phyloP scores from a whole-genome alignment of 2,797 vertebrate genomes.

The Danio tinwini region DNA sequence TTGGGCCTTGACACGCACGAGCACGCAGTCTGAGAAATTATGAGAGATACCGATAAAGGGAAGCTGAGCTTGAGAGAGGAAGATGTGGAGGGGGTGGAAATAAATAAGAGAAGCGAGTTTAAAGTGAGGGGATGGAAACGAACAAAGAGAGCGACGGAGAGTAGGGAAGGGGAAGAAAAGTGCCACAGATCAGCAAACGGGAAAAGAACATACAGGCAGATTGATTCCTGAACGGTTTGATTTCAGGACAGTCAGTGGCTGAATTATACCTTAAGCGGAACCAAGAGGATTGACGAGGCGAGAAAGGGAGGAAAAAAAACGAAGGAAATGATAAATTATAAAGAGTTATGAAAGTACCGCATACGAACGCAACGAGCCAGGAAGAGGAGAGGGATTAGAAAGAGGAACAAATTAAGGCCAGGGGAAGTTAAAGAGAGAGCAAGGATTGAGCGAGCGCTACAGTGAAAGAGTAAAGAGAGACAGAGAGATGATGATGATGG shows the following conservation, averaged over 20 bases:
- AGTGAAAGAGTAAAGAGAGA: slow-evolving; percentile 28
- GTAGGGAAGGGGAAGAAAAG: slow-evolving; percentile 62
- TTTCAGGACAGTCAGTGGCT: slow-evolving; percentile 45
- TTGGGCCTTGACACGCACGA: slow-evolving; percentile 57
- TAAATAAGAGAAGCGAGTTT: slow-evolving; percentile 39
- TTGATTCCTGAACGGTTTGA: slow-evolving; percentile 55
- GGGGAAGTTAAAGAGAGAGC: slow-evolving; percentile 27
- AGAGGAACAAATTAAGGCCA: slow-evolving; percentile 51
- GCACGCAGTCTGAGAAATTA: slow-evolving; percentile 38
- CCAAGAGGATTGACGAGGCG: slow-evolving; percentile 21
- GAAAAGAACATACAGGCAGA: slow-evolving; percentile 52
- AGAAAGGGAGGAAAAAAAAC: slow-evolving; percentile 51
- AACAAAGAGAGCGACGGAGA: slow-evolving; percentile 57
- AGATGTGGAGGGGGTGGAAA: slow-evolving; percentile 34
- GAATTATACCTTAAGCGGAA: slow-evolving; percentile 32
- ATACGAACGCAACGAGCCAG: slow-evolving; percentile 15
- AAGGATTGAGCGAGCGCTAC: slow-evolving; percentile 48
- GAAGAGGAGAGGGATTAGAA: slow-evolving; percentile 32
- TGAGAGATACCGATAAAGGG: slow-evolving; percentile 62
- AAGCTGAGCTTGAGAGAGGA: slow-evolving; percentile 66
- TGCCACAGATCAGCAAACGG: slow-evolving; percentile 14
- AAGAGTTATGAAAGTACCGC: slow-evolving; percentile 35
- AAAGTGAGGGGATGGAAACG: slow-evolving; percentile 60
- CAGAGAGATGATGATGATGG: slow-evolving; percentile 71
- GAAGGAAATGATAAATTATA: slow-evolving; percentile 64